Percentiles rank a stretch among this genome's conserved stretches.
Evolutionary conservation across 2,113 vertebrate genomes (phyloP).

Genomic region (Tragelaphus buxtoni): DNA sequence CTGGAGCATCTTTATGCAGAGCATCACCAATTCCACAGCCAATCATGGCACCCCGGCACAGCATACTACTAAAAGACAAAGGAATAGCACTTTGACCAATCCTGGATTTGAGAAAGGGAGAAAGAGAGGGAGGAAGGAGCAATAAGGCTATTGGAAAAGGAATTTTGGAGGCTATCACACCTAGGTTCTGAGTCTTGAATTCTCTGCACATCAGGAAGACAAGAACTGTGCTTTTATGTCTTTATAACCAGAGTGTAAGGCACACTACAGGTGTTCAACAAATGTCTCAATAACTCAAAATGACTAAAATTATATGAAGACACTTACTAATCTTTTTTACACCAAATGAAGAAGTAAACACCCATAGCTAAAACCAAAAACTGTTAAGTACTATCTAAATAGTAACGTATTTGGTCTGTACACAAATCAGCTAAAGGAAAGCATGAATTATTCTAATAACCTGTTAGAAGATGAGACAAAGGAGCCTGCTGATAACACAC

Average conservation of each 20-base stretch:
- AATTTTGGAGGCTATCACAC: background rate
- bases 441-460: background rate
- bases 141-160: background rate
- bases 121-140: background rate
- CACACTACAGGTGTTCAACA: background rate
- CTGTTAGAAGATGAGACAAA: background rate
- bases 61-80: slow-evolving; percentile 6
- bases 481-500: background rate
- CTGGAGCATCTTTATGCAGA: background rate
- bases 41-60: background rate
- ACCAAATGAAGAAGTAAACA: background rate
- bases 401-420: background rate
- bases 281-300: background rate
- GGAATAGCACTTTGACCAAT: background rate
- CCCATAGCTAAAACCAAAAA: background rate
- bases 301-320: slow-evolving; percentile 2
- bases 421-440: background rate
- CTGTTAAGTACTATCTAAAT: background rate
- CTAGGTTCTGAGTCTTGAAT: background rate
- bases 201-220: background rate
- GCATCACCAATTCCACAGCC: background rate
- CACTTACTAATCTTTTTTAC: background rate
- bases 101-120: background rate
- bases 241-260: background rate
- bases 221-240: slow-evolving; percentile 16